Evolutionary conservation across 2,888 invertebrate genomes (phyloP).

Genomic region (Pterostichus madidus): DNA sequence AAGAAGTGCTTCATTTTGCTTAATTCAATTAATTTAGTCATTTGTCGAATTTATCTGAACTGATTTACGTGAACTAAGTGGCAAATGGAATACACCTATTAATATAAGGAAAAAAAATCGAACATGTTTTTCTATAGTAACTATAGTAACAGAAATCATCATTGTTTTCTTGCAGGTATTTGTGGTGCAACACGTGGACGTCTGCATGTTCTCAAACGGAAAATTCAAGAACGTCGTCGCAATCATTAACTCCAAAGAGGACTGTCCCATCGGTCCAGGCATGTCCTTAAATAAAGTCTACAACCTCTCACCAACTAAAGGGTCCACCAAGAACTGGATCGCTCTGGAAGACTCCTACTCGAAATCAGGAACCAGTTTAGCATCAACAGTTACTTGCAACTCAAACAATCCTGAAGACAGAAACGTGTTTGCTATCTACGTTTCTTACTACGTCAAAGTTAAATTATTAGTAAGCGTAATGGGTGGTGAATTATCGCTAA

Average conservation of each 20-base stretch:
- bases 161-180: conserved; percentile 81
- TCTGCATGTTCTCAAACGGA: conserved; percentile 96
- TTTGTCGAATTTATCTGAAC: too few species aligned
- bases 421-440: conserved; percentile 94
- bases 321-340: conserved; percentile 94
- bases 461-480: conserved; percentile 89
- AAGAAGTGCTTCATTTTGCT: too few species aligned
- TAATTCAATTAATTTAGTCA: too few species aligned
- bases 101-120: too few species aligned
- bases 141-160: conserved; percentile 68
- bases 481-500: conserved; percentile 89
- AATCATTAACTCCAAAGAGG: conserved; percentile 80
- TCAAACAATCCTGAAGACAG: conserved; percentile 84
- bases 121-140: too few species aligned
- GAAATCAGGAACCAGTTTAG: conserved; percentile 81
- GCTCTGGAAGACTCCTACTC: conserved; percentile 92
- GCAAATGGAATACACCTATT: too few species aligned
- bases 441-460: conserved; percentile 94
- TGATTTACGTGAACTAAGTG: too few species aligned
- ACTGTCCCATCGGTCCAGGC: conserved; percentile 84
- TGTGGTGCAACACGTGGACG: conserved; percentile 93
- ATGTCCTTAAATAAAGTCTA: conserved; percentile 81
- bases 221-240: conserved; percentile 97
- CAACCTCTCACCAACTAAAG: conserved; percentile 85
- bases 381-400: conserved; percentile 79